phyloP scores from a whole-genome alignment of 2,113 vertebrate genomes.

The Prolemur simus region DNA sequence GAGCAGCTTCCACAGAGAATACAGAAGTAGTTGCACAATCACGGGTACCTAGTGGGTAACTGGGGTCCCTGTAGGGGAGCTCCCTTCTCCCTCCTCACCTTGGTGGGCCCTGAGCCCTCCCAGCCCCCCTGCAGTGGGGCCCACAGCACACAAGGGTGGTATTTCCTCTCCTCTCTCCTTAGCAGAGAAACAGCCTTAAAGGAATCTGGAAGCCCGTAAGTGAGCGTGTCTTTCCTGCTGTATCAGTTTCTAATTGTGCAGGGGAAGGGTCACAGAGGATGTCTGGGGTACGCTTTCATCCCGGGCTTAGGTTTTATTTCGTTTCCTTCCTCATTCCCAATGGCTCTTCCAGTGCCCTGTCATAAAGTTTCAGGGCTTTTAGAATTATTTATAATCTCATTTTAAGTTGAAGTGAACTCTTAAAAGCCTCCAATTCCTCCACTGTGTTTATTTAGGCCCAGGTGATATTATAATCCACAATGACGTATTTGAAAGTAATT shows the following conservation, averaged over 20 bases:
- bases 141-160: not conserved
- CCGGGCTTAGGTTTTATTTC: slow-evolving; percentile 10
- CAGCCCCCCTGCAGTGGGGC: not conserved
- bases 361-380: slow-evolving; percentile 42
- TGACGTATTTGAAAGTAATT: slow-evolving; percentile 23
- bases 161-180: slow-evolving; percentile 17
- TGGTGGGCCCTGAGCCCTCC: not conserved
- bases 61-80: not conserved
- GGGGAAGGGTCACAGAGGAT: slow-evolving; percentile 28
- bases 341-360: not conserved
- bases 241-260: slow-evolving; percentile 52
- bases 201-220: slow-evolving; percentile 38
- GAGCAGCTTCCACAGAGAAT: not conserved
- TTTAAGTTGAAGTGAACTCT: slow-evolving; percentile 47
- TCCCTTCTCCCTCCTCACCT: not conserved
- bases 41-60: not conserved
- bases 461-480: not conserved
- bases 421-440: slow-evolving; percentile 11
- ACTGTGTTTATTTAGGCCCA: slow-evolving; percentile 38
- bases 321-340: slow-evolving; percentile 56
- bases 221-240: slow-evolving; percentile 44
- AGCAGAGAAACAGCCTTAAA: not conserved
- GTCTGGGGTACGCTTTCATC: not conserved
- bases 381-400: slow-evolving; percentile 56
- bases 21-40: not conserved